Evolutionary conservation across 2,113 vertebrate genomes (phyloP), one percentile per base, ranked within the genome.

Genomic region (Rostratula benghalensis): DNA sequence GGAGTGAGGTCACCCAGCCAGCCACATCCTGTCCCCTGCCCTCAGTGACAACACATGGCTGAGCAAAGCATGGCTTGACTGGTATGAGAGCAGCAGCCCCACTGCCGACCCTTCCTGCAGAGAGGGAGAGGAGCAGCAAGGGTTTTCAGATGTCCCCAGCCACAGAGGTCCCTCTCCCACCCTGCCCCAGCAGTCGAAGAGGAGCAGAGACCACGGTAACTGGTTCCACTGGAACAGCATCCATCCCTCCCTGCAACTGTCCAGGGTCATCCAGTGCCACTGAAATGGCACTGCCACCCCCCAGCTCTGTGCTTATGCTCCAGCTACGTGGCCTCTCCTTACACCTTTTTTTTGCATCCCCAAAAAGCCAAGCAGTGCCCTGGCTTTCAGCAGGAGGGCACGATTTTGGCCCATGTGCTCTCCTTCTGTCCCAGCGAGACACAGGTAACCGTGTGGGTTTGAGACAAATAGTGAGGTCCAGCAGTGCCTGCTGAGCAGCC

Each of bases 321-420:
- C 51, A 60, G 37, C 41, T 39, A 9, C 17, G 7, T 1, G 5
- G 53, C 28, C 8, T 2, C 30, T 35, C 46, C 41, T 67, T 28
- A 27, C 0, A 48, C 3, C 20, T 46, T 73, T n/a, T n/a, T n/a
- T 46, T 4, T 19, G 75, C 48, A 86, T 16, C 23, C 61, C 22
- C 3, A 1, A 20, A 48, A 59, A 46, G n/a, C n/a, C n/a, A n/a
- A n/a, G n/a, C n/a, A n/a, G n/a, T n/a, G 1, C 19, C 39, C 39
- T 30, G 13, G 45, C 20, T 60, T 27, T 46, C 48, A 43, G 33
- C 3, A 1, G 8, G 37, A 87, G 24, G 11, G 17, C 51, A 75
- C 3, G 1, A 24, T n/a, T 57, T 57, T 56, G 27, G 13, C 33
- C 50, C 31, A 23, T 0, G 0, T 7, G 24, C 54, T 60, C 39